A percentile compares a stretch with the other conserved stretches of the same genome.
Evolutionary conservation across 35 echinoderm and acorn worm genomes (phyloP).

Genomic region (Hemicentrotus pulcherrimus): DNA sequence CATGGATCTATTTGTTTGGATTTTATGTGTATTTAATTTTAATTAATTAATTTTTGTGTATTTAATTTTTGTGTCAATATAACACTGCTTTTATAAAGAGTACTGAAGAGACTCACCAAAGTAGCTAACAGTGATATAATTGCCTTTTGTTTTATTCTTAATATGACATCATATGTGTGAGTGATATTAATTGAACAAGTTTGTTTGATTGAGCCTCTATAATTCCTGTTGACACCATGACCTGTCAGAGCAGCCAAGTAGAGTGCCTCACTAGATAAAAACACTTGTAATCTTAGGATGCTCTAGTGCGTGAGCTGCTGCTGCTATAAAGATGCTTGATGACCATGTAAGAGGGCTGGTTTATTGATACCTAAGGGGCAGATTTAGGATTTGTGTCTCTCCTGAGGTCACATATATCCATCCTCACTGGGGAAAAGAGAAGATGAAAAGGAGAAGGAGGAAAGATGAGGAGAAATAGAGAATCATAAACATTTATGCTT

Average conservation of each 20-base stretch:
- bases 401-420: constrained; percentile 17
- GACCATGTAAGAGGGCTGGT: constrained; percentile 31
- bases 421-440: constrained; percentile 14
- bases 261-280: constrained; percentile 34
- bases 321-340: constrained; percentile 31
- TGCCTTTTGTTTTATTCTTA: not conserved
- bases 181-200: not conserved
- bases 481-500: constrained; percentile 53
- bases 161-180: not conserved
- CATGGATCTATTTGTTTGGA: not conserved
- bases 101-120: not conserved
- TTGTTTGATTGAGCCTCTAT: not conserved
- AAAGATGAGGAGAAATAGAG: not conserved
- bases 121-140: not conserved
- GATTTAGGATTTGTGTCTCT: constrained; percentile 41
- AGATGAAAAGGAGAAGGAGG: not conserved
- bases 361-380: constrained; percentile 24
- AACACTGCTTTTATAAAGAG: too few species aligned
- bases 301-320: not conserved
- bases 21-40: too few species aligned
- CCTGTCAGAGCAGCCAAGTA: not conserved
- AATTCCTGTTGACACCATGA: not conserved
- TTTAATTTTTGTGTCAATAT: too few species aligned
- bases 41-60: too few species aligned
- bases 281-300: constrained; percentile 21